A percentile compares a stretch with the other conserved stretches of the same genome.
phyloP scores from a whole-genome alignment of 2,113 vertebrate species.

The Campylorhamphus procurvoides region DNA sequence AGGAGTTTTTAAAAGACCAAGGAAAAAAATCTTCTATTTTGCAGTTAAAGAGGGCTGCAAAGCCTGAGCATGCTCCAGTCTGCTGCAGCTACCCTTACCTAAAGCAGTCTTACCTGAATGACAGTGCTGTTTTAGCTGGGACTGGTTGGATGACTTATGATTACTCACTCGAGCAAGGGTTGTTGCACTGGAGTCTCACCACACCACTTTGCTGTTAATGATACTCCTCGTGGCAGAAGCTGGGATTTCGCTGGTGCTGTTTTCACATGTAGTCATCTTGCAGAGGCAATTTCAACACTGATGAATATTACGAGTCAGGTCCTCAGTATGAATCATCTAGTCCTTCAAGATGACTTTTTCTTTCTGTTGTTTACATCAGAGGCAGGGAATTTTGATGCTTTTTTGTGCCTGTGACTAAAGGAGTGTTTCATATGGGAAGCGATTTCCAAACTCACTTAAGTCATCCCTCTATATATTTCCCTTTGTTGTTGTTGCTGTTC shows the following conservation, averaged over 20 bases:
- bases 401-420: slow-evolving; percentile 44
- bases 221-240: slow-evolving; percentile 6
- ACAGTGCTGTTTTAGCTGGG: slow-evolving; percentile 2
- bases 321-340: slow-evolving; percentile 48
- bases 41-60: background rate
- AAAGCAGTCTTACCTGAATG: slow-evolving; percentile 32
- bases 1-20: background rate
- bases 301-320: slow-evolving; percentile 51
- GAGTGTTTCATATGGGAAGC: slow-evolving; percentile 4
- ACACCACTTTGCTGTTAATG: background rate
- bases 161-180: slow-evolving; percentile 10
- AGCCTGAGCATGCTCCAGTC: background rate
- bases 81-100: background rate
- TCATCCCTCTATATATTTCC: slow-evolving; percentile 7
- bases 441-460: slow-evolving; percentile 50
- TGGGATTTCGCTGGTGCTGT: slow-evolving; percentile 27
- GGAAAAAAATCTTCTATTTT: background rate
- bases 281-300: slow-evolving; percentile 48
- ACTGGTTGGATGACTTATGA: background rate
- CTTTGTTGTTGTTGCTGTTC: slow-evolving; percentile 35
- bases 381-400: slow-evolving; percentile 50
- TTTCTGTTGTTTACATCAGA: slow-evolving; percentile 65
- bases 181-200: slow-evolving; percentile 21
- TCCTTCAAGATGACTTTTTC: slow-evolving; percentile 66
- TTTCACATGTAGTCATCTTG: slow-evolving; percentile 52